These are phyloP conservation scores for Centroberyx gerrardi DNA, from an alignment of 2,797 vertebrate species.

Conservation along the genomic window DNA sequence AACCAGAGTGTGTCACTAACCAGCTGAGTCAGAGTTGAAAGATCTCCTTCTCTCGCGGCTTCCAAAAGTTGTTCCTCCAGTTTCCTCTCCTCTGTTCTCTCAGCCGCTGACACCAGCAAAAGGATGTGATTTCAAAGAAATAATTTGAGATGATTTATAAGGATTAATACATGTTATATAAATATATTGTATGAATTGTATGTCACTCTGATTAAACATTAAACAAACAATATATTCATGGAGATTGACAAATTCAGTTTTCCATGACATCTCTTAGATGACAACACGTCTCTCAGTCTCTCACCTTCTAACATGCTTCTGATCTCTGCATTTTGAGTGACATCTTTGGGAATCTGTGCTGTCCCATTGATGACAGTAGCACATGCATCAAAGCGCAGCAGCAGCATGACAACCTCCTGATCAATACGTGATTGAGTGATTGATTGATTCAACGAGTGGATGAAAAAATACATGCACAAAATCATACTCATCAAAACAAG, in stretches of 20 bases:
- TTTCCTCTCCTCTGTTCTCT: conserved; percentile 96
- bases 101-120: conserved; percentile 86
- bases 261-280: conserved; percentile 23
- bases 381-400: conserved; percentile 92
- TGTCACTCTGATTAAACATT: too few species aligned
- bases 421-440: conserved; percentile 68
- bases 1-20: conserved; percentile 76
- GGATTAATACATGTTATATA: not conserved
- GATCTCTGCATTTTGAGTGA: conserved; percentile 93
- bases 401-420: conserved; percentile 96
- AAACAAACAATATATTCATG: not conserved
- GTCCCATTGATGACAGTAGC: conserved; percentile 93
- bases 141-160: not conserved
- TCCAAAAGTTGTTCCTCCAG: conserved; percentile 92
- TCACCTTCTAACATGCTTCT: conserved; percentile 96
- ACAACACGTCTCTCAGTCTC: conserved; percentile 17
- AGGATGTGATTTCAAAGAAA: not conserved
- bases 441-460: conserved; percentile 46
- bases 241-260: not conserved
- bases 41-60: conserved; percentile 92
- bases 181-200: too few species aligned
- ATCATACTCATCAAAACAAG: conserved; percentile 26
- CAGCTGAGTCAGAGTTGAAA: conserved; percentile 87
- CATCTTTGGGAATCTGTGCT: conserved; percentile 95
- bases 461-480: conserved; percentile 75